Evolutionary conservation across 2,888 invertebrate species (phyloP), one percentile per base, ranked within the genome.

Genomic region (Drosophila greeni): DNA sequence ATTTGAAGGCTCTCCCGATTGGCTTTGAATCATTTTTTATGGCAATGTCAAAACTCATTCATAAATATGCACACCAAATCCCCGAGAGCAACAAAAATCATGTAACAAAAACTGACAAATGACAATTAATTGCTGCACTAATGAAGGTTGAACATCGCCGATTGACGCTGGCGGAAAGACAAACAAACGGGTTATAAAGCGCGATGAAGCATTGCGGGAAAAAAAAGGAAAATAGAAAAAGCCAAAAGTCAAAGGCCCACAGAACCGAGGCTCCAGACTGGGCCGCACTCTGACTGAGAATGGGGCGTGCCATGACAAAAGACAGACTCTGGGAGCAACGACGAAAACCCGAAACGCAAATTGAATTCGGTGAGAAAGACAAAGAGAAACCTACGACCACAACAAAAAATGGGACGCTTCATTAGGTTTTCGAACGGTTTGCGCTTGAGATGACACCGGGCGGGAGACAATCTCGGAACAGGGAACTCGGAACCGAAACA

Each of bases 121-220:
- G 74, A 75, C 85, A 84, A 75, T 84, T 82, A 81, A 84, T 80
- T 81, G 85, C 68, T 43, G 57, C 26, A 73, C 72, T 75, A 84
- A 76, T 73, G 65, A 74, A 73, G 61, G 62, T 24, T 52, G 52
- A 14, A 34, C 65, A 20, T 29, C 20, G 14, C 37, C 31, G 31
- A 47, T 40, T 34, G 36, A 26, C 51, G 34, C 37, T 51, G 24
- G 34, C 20, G 51, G 16, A 51, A 18, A 53, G 53, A 54, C 45
- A 47, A 80, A 72, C 71, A 78, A 79, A 79, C 79, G 82, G 82
- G 84, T 84, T 84, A 72, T 65, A 67, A 68, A 70, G 66, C 45
- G 70, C 66, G 75, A 58, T 69, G 74, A 74, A 70, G 79, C 84
- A 82, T 78, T 24, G 24, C 65, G 16, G 14, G 16, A 12, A 40